Conservation (phyloP, 2,797 vertebrate species). For the Apogon talboti region DNA sequence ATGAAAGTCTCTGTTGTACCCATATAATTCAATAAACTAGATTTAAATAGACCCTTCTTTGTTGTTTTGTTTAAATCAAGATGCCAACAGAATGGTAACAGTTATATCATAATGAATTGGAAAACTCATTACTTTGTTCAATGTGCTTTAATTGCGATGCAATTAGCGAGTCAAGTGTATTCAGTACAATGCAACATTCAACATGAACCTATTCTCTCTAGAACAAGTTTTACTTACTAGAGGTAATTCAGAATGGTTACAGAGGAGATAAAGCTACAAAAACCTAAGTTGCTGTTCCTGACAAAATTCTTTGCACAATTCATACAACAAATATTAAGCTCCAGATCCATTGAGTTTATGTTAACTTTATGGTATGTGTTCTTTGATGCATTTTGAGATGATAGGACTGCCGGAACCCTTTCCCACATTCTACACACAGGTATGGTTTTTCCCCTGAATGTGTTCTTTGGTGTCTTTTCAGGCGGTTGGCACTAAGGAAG, state of each 20-base stretch:
- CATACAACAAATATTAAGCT: neutral
- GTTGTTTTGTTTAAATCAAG: conserved; percentile 24
- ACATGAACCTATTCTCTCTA: neutral
- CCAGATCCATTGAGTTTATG: neutral
- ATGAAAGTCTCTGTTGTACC: conserved; percentile 30
- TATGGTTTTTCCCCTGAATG: conserved; percentile 80
- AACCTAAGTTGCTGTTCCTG: too few relatives aligned
- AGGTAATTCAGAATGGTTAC: neutral
- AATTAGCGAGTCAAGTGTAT: conserved; percentile 5
- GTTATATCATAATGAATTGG: neutral
- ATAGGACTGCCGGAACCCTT: conserved; percentile 78
- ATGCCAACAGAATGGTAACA: neutral
- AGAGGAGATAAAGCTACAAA: neutral
- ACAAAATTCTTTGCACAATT: too few relatives aligned
- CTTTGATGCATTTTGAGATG: conserved; percentile 81
- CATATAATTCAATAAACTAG: conserved; percentile 61
- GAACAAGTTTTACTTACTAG: neutral
- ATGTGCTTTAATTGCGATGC: conserved; percentile 25
- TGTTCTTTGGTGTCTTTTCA: conserved; percentile 81
- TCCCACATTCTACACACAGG: conserved; percentile 74
- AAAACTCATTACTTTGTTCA: neutral
- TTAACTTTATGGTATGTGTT: conserved; percentile 66
- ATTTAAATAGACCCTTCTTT: conserved; percentile 33
- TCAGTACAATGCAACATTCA: conserved; percentile 1
- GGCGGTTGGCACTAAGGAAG: conserved; percentile 81